Conservation (phyloP, 2,888 invertebrate genomes). For the Platynereis dumerilii region DNA sequence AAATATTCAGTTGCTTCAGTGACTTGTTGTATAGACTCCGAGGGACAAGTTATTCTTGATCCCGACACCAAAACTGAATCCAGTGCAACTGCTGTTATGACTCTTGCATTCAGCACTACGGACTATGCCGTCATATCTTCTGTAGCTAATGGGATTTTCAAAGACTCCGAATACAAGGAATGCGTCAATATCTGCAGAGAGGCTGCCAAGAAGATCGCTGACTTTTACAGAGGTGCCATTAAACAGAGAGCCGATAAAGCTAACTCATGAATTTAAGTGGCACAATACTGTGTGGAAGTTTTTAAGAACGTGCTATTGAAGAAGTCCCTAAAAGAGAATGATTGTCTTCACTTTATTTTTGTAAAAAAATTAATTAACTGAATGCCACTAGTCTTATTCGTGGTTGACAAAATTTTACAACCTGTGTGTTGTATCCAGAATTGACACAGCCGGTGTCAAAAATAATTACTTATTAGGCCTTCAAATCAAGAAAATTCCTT, state of each 20-base stretch:
- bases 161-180: conserved; percentile 48
- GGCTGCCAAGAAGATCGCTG: conserved; percentile 47
- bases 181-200: conserved; percentile 43
- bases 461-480: too few relatives aligned
- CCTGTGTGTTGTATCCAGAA: too few relatives aligned
- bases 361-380: too few relatives aligned
- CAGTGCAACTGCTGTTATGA: conserved; percentile 45
- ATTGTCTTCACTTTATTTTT: too few relatives aligned
- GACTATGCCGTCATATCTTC: conserved; percentile 47
- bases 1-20: conserved; percentile 82
- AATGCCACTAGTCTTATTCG: too few relatives aligned
- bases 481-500: too few relatives aligned
- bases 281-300: too few relatives aligned
- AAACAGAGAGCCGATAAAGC: conserved; percentile 39
- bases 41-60: conserved; percentile 72
- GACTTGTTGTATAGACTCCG: conserved; percentile 71
- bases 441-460: too few relatives aligned
- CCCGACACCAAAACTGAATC: conserved; percentile 67
- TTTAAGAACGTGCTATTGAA: too few relatives aligned
- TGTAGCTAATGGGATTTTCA: conserved; percentile 46
- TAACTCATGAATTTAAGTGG: too few relatives aligned
- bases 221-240: conserved; percentile 51
- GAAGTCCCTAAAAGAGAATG: too few relatives aligned
- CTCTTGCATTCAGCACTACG: conserved; percentile 54
- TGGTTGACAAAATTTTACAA: too few relatives aligned